Conservation (phyloP, 2,113 vertebrate species). For the Lethenteron camtschaticum region DNA sequence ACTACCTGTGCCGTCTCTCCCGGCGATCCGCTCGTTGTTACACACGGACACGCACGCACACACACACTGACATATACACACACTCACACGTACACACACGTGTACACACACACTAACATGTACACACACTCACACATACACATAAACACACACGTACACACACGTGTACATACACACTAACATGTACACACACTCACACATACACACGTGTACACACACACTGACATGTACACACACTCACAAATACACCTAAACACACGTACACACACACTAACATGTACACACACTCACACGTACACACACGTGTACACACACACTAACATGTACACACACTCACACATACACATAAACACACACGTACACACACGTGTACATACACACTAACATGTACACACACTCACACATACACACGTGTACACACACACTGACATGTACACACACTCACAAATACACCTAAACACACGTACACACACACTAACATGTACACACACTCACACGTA, state of each 20-base stretch:
- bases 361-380: too few species aligned
- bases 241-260: not conserved
- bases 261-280: not conserved
- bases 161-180: not conserved
- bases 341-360: too few species aligned
- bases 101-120: not conserved
- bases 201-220: not conserved
- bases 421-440: too few species aligned
- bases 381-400: too few species aligned
- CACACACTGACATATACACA: too few species aligned
- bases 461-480: too few species aligned
- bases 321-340: not conserved
- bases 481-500: too few species aligned
- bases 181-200: not conserved
- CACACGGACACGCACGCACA: too few species aligned
- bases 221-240: not conserved
- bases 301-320: not conserved
- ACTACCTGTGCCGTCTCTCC: too few species aligned
- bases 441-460: not conserved
- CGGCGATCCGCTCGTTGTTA: too few species aligned
- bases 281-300: not conserved
- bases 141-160: not conserved
- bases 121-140: slow-evolving; percentile 2
- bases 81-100: too few species aligned
- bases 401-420: too few species aligned